Conservation (phyloP, 2,113 vertebrate genomes). For the Peucedramus taeniatus region DNA sequence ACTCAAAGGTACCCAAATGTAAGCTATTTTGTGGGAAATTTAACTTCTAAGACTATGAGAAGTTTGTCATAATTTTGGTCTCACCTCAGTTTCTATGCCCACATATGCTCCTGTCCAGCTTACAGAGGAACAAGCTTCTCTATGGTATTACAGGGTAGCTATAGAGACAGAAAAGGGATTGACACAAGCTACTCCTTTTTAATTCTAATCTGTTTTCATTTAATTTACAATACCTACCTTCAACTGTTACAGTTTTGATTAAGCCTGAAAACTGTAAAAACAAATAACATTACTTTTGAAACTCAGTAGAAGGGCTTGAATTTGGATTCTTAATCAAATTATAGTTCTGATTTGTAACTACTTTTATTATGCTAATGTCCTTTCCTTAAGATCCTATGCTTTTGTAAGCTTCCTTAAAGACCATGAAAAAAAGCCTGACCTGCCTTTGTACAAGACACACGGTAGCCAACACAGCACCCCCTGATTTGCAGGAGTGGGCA, state of each 20-base stretch:
- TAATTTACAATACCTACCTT: not conserved
- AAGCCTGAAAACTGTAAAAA: not conserved
- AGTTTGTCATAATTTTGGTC: not conserved
- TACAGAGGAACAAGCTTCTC: not conserved
- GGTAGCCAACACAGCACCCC: not conserved
- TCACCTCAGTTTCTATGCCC: not conserved
- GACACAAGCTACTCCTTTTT: not conserved
- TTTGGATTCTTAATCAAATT: not conserved
- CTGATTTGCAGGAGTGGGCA: not conserved
- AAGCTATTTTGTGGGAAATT: not conserved
- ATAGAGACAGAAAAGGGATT: not conserved
- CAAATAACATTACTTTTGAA: not conserved
- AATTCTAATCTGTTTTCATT: not conserved
- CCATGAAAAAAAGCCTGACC: not conserved
- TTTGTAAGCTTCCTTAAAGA: not conserved
- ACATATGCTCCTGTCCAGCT: not conserved
- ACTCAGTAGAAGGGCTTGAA: not conserved
- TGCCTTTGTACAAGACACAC: not conserved
- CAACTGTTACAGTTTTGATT: not conserved
- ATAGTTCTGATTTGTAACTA: not conserved
- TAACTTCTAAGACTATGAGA: not conserved
- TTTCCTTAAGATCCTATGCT: not conserved
- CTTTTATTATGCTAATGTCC: not conserved
- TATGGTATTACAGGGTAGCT: not conserved
- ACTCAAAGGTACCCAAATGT: not conserved